Evolutionary conservation across 2,797 vertebrate genomes (phyloP).

Genomic region (Hoplostethus atlanticus): DNA sequence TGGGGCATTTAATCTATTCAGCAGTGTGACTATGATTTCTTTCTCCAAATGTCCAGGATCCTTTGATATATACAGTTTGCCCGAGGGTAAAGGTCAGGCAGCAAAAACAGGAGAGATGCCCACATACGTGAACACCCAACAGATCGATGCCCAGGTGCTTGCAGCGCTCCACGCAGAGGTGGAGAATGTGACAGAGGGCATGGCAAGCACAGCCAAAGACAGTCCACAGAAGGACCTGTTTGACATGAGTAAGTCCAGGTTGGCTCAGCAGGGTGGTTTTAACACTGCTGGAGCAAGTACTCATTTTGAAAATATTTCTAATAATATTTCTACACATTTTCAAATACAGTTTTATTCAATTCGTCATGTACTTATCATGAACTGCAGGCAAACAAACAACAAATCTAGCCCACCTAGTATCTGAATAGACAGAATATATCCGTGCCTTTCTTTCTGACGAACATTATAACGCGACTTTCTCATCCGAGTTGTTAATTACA

Average conservation of each 20-base stretch:
- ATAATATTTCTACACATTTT: too few relatives aligned
- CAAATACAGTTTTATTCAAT: not conserved
- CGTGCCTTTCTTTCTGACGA: slow-evolving; percentile 2
- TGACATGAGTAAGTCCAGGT: slow-evolving; percentile 94
- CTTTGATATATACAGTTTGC: slow-evolving; percentile 86
- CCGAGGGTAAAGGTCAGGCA: slow-evolving; percentile 85
- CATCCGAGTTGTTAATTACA: slow-evolving; percentile 61
- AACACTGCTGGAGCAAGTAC: not conserved
- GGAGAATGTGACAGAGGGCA: slow-evolving; percentile 78
- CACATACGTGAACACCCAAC: slow-evolving; percentile 93
- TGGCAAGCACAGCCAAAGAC: slow-evolving; percentile 81
- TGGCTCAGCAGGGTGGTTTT: not conserved
- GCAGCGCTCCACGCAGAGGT: slow-evolving; percentile 85
- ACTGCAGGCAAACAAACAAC: not conserved
- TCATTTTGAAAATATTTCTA: too few relatives aligned
- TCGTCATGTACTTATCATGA: not conserved
- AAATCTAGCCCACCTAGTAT: not conserved
- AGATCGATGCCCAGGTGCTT: slow-evolving; percentile 87
- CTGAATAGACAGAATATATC: not conserved
- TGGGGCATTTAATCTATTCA: not conserved
- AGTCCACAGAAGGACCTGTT: slow-evolving; percentile 94
- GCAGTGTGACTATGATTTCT: slow-evolving; percentile 4
- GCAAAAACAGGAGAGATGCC: slow-evolving; percentile 83
- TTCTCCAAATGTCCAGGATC: slow-evolving; percentile 83
- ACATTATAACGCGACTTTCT: slow-evolving; percentile 8